Conservation (phyloP, 1,140 invertebrate species). For the Batillaria attramentaria region DNA sequence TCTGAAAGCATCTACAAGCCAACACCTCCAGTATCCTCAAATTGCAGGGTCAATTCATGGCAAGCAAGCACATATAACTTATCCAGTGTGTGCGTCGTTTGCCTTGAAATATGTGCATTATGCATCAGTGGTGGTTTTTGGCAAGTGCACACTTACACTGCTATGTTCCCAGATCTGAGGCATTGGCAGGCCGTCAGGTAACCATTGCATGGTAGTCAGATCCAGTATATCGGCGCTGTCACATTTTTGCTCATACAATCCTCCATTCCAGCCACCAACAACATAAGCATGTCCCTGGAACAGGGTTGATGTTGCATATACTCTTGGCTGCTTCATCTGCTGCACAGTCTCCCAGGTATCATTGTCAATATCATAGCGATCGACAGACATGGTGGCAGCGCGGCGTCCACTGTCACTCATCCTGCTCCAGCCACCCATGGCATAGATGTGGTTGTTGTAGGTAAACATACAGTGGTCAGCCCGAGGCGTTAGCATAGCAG, state of each 20-base stretch:
- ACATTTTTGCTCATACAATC: constrained; percentile 48
- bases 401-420: constrained; percentile 70
- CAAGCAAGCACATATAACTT: no score
- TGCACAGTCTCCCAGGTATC: constrained; percentile 79
- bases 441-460: constrained; percentile 77
- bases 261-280: constrained; percentile 76
- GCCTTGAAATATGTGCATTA: no score
- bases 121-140: not conserved
- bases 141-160: constrained; percentile 47
- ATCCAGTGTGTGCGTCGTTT: no score
- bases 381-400: constrained; percentile 76
- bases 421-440: constrained; percentile 82
- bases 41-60: no score
- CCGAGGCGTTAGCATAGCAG: constrained; percentile 77
- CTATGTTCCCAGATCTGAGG: constrained; percentile 61
- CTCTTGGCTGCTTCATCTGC: constrained; percentile 78
- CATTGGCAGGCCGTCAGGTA: constrained; percentile 32
- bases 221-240: constrained; percentile 49
- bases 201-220: constrained; percentile 41
- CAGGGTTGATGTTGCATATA: constrained; percentile 80
- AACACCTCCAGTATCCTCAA: no score
- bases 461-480: constrained; percentile 81
- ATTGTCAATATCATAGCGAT: constrained; percentile 77
- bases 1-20: no score
- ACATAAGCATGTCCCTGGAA: constrained; percentile 80